Percentiles rank a stretch among this genome's conserved stretches.
Conservation (phyloP, 2,888 invertebrate species). For the Alentia gelatinosa region DNA sequence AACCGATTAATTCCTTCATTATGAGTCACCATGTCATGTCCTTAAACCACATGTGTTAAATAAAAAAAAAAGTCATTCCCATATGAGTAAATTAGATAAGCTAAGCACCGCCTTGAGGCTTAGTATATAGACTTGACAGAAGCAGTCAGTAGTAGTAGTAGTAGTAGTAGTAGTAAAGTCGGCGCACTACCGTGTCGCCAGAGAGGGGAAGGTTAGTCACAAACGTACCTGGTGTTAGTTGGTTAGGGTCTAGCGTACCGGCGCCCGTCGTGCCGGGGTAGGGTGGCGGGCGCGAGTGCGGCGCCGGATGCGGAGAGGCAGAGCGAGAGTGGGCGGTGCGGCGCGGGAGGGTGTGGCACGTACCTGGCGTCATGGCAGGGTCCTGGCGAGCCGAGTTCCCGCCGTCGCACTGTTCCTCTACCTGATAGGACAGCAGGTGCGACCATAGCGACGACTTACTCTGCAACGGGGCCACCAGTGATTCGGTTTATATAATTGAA, state of each 20-base stretch:
- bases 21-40: too few relatives aligned
- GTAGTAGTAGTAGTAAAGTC: too few relatives aligned
- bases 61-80: too few relatives aligned
- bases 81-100: too few relatives aligned
- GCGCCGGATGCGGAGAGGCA: conserved; percentile 39
- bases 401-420: conserved; percentile 85
- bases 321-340: conserved; percentile 52
- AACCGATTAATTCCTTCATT: too few relatives aligned
- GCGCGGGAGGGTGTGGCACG: conserved; percentile 63
- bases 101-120: background rate
- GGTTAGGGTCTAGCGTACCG: conserved; percentile 34
- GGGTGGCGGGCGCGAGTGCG: background rate
- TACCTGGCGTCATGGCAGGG: conserved; percentile 86
- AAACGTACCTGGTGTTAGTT: conserved; percentile 50
- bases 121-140: background rate
- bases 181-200: too few relatives aligned
- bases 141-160: background rate
- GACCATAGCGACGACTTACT: conserved; percentile 99
- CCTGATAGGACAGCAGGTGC: conserved; percentile 91
- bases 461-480: too few relatives aligned
- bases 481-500: too few relatives aligned
- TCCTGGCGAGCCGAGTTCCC: conserved; percentile 83
- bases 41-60: too few relatives aligned
- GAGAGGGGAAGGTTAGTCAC: background rate
- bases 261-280: conserved; percentile 2